Evolutionary conservation across 2,113 vertebrate genomes (phyloP), one percentile per base, ranked within the genome.

Genomic region (Axis porcinus): DNA sequence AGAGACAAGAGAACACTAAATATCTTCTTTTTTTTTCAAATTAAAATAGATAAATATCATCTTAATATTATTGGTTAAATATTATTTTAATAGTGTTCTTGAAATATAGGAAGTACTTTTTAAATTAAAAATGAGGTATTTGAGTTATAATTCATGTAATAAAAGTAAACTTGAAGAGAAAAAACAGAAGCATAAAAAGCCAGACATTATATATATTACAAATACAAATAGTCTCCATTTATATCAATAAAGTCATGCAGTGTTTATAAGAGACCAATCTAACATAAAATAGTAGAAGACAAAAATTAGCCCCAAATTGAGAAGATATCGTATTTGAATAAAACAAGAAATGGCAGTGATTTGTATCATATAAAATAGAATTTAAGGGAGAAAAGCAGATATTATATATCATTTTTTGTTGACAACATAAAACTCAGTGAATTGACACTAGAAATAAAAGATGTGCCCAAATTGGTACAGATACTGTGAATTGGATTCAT

Each of bases 71-170:
- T 40, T 40, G 3, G 28, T 16, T 79, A 57, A 70, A 74, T 86
- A 30, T 25, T 79, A 52, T 52, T 94, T 91, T 85, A 74, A 89
- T 81, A 78, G 25, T 82, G 16, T 87, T 93, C 70, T 86, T 83
- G 16, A 78, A 89, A 62, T 94, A 92, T 57, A 36, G 55, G 64
- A 87, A 81, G 9, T 70, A 17, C 45, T 89, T 28, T 1, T 52
- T 60, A 88, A 84, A 94, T 87, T 93, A 83, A 90, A 91, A 94
- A 50, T 96, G 52, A 90, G 33, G 19, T 70, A 33, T 78, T 92
- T 62, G n/a, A 55, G n/a, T 90, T 90, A 52, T 57, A 90, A 90
- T 84, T 96, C 54, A 52, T 54, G 50, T 45, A 74, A 21, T 43
- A 93, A 86, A 89, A 25, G 28, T 67, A 78, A 54, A 85, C 27